phyloP scores from a whole-genome alignment of 2,113 vertebrate species.

The Barnardius zonarius region DNA sequence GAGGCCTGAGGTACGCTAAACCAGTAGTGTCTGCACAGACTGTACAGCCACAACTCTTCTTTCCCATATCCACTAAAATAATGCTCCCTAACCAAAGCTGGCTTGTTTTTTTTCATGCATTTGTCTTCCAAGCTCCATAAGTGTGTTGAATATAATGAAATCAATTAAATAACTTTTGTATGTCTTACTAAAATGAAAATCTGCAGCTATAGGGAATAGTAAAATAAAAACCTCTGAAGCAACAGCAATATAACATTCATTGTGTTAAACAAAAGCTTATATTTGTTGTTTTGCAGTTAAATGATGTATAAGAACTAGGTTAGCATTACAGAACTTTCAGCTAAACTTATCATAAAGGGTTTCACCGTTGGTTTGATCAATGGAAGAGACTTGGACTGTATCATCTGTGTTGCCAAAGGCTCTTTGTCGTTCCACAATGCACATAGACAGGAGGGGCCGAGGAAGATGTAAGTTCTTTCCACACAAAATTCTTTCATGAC shows the following conservation, averaged over 20 bases:
- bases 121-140: not conserved
- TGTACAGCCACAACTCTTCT: not conserved
- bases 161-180: not conserved
- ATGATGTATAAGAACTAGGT: not conserved
- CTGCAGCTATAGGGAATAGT: not conserved
- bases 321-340: not conserved
- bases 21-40: not conserved
- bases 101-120: not conserved
- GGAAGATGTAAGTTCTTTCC: not conserved
- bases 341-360: not conserved
- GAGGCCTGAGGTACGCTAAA: not conserved
- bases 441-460: not conserved
- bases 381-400: not conserved
- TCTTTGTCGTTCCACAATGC: not conserved
- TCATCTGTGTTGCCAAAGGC: not conserved
- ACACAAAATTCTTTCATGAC: not conserved
- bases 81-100: not conserved
- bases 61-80: not conserved
- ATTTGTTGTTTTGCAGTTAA: not conserved
- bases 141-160: not conserved
- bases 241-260: not conserved
- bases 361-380: not conserved
- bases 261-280: not conserved
- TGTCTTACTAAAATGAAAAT: not conserved
- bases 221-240: not conserved